These are phyloP conservation scores for Leptocoma aspasia DNA, from an alignment of 2,113 vertebrate species.

Conservation along the genomic window DNA sequence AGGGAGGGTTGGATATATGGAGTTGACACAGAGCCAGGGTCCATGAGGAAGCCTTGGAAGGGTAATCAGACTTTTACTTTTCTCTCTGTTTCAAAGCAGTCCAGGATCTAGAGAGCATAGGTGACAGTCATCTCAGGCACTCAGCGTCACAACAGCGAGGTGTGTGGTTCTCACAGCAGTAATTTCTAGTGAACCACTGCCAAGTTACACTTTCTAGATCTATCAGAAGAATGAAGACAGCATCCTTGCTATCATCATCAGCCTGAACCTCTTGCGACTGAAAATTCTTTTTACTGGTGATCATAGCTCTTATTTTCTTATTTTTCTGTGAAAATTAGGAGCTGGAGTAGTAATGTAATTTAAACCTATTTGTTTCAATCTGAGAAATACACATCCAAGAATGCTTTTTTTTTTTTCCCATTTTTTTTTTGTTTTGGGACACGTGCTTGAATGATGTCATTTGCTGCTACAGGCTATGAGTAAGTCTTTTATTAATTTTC, in stretches of 20 bases:
- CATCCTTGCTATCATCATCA: neutral
- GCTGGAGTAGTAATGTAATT: neutral
- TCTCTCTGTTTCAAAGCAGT: neutral
- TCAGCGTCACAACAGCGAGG: rapidly evolving
- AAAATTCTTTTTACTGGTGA: neutral
- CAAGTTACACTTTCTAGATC: neutral
- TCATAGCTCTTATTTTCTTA: neutral
- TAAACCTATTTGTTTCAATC: neutral
- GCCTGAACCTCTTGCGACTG: neutral
- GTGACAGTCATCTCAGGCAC: neutral
- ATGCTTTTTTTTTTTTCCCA: rapidly evolving
- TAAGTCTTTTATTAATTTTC: constrained; percentile 19
- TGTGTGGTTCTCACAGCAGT: neutral
- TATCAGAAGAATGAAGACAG: neutral
- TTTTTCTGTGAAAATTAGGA: neutral
- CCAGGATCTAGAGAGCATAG: neutral
- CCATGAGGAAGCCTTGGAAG: neutral
- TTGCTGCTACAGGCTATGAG: neutral
- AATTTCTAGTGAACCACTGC: neutral
- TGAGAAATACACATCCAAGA: neutral
- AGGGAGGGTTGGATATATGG: neutral
- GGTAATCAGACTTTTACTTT: neutral
- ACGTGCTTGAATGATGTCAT: neutral
- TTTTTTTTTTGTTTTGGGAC: neutral
- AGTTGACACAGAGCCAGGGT: neutral